A percentile compares a stretch with the other conserved stretches of the same genome.
These are phyloP conservation scores for Hyperoplus immaculatus DNA, from an alignment of 2,797 vertebrate genomes.

Conservation along the genomic window DNA sequence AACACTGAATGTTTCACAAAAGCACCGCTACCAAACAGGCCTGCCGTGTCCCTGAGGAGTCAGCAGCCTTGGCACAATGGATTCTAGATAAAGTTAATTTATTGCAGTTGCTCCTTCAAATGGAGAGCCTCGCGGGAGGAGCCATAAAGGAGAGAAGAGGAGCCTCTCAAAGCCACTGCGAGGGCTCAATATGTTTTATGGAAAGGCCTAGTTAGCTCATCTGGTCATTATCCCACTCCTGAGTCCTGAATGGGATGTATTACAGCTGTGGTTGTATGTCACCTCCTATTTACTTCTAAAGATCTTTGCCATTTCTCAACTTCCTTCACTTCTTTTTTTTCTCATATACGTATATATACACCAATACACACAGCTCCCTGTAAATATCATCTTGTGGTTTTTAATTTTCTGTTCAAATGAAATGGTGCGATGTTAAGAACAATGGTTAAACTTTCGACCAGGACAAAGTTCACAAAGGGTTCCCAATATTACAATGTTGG, in stretches of 20 bases:
- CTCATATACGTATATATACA: not conserved
- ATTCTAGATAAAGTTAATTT: slow-evolving; percentile 80
- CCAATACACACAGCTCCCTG: not conserved
- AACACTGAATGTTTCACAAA: slow-evolving; percentile 48
- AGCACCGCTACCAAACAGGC: slow-evolving; percentile 47
- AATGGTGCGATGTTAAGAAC: not conserved
- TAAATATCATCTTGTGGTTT: not conserved
- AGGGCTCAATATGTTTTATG: slow-evolving; percentile 70
- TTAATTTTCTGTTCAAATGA: not conserved
- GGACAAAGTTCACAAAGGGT: not conserved
- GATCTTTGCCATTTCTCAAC: slow-evolving; percentile 32
- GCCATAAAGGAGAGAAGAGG: slow-evolving; percentile 21
- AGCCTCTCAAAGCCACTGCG: slow-evolving; percentile 39
- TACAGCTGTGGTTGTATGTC: slow-evolving; percentile 59
- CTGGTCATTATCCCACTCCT: slow-evolving; percentile 60
- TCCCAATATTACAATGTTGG: not conserved
- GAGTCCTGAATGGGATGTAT: slow-evolving; percentile 58
- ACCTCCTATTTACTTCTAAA: slow-evolving; percentile 32
- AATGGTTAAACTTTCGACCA: not conserved
- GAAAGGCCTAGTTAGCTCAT: slow-evolving; percentile 70
- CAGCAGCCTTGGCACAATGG: slow-evolving; percentile 67
- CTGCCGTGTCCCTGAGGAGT: slow-evolving; percentile 58
- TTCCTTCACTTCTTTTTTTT: slow-evolving; percentile 24
- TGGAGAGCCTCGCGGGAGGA: slow-evolving; percentile 50
- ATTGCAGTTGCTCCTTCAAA: slow-evolving; percentile 64